These are phyloP conservation scores for Ageneiosus marmoratus DNA, from an alignment of 2,113 vertebrate genomes.

Conservation along the genomic window DNA sequence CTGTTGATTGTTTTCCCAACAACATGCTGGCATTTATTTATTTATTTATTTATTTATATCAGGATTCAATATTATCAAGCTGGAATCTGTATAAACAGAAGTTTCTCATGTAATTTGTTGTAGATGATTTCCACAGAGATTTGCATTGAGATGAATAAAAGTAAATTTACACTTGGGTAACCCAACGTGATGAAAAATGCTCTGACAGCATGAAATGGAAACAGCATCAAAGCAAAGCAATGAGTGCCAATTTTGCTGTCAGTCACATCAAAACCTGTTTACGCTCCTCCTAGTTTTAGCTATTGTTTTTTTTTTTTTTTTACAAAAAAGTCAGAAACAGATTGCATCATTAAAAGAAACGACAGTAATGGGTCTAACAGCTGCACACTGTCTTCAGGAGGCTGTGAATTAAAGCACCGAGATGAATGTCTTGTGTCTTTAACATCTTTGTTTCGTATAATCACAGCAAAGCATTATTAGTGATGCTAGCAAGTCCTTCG, in stretches of 20 bases:
- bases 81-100: neutral
- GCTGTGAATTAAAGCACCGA: neutral
- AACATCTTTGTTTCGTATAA: neutral
- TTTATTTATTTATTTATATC: neutral
- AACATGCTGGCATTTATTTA: neutral
- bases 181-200: neutral
- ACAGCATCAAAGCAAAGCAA: neutral
- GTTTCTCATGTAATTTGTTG: neutral
- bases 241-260: slow-evolving; percentile 23
- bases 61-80: neutral
- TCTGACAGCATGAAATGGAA: slow-evolving; percentile 21
- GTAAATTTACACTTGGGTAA: neutral
- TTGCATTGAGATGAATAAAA: neutral
- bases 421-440: neutral
- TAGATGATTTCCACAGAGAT: neutral
- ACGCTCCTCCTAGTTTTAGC: neutral
- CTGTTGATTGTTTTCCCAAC: neutral
- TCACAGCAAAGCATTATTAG: neutral
- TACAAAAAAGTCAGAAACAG: neutral
- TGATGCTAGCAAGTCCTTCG: neutral
- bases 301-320: neutral
- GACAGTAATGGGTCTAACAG: neutral
- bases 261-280: slow-evolving; percentile 3
- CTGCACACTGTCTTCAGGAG: neutral
- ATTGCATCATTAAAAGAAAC: neutral